A percentile compares a stretch with the other conserved stretches of the same genome.
phyloP scores from a whole-genome alignment of 2,797 vertebrate genomes.

The Uromys caudimaculatus region DNA sequence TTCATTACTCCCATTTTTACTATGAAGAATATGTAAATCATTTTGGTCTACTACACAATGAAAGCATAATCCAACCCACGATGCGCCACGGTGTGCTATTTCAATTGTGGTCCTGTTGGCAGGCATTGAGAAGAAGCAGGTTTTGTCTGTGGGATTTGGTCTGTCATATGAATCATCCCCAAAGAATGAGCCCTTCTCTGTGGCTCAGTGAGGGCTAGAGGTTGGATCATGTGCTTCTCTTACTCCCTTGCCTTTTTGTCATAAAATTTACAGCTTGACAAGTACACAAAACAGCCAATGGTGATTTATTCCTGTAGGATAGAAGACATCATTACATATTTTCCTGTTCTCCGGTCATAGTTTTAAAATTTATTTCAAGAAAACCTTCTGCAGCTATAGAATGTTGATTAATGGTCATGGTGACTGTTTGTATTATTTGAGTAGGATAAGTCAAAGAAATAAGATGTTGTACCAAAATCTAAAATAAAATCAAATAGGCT shows the following conservation, averaged over 20 bases:
- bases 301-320: conserved; percentile 77
- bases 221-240: not conserved
- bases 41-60: not conserved
- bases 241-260: conserved; percentile 61
- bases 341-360: conserved; percentile 68
- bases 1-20: conserved; percentile 11
- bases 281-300: conserved; percentile 69
- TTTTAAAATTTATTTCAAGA: conserved; percentile 76
- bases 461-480: not conserved
- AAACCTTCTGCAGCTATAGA: conserved; percentile 62
- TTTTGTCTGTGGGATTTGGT: conserved; percentile 59
- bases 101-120: not conserved
- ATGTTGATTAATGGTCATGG: conserved; percentile 67
- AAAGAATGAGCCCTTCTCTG: conserved; percentile 66
- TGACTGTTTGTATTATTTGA: conserved; percentile 45
- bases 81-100: not conserved
- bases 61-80: not conserved
- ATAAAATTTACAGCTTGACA: conserved; percentile 75
- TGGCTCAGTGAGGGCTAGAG: conserved; percentile 26
- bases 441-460: not conserved
- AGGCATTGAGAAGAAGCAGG: conserved; percentile 74
- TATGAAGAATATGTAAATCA: not conserved
- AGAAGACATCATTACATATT: conserved; percentile 71
- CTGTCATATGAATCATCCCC: conserved; percentile 73
- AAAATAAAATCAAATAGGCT: conserved; percentile 16